Percentiles rank a stretch among this genome's conserved stretches.
Evolutionary conservation across 2,888 invertebrate genomes (phyloP).

Genomic region (Gnatocerus cornutus): DNA sequence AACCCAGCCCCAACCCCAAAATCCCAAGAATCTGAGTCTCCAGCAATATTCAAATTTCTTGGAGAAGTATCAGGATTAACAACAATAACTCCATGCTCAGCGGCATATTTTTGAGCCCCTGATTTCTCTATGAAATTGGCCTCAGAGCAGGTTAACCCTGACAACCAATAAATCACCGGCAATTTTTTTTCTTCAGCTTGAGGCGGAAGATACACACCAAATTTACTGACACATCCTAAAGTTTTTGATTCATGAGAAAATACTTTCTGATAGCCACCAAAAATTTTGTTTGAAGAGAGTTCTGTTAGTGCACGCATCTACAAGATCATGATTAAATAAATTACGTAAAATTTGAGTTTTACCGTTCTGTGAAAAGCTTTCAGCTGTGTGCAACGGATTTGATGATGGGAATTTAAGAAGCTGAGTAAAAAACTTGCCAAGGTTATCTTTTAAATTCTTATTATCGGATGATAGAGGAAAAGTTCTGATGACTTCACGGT

Average conservation of each 20-base stretch:
- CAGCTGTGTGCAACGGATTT: no score
- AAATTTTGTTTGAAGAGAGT: conserved; percentile 81
- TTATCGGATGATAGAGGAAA: no score
- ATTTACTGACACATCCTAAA: conserved; percentile 93
- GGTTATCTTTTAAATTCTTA: no score
- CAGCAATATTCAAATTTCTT: conserved; percentile 89
- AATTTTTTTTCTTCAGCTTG: conserved; percentile 78
- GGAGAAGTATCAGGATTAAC: conserved; percentile 98
- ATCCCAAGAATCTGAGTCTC: conserved; percentile 94
- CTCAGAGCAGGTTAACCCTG: conserved; percentile 95
- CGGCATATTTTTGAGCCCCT: conserved; percentile 94
- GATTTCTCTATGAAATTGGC: conserved; percentile 96
- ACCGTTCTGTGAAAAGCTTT: neutral
- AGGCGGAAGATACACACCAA: conserved; percentile 92
- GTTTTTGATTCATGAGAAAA: conserved; percentile 86
- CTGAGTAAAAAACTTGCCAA: no score
- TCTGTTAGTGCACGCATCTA: conserved; percentile 71
- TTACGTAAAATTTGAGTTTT: neutral
- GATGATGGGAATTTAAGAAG: no score
- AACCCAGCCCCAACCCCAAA: conserved; percentile 97
- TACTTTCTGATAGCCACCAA: conserved; percentile 90
- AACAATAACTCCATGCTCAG: conserved; percentile 88
- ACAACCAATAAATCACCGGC: conserved; percentile 93
- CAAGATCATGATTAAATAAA: conserved; percentile 25
- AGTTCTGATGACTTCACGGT: no score